Base-by-base conservation (phyloP, 2,797 vertebrate species). In the Thunnus albacares region DNA sequence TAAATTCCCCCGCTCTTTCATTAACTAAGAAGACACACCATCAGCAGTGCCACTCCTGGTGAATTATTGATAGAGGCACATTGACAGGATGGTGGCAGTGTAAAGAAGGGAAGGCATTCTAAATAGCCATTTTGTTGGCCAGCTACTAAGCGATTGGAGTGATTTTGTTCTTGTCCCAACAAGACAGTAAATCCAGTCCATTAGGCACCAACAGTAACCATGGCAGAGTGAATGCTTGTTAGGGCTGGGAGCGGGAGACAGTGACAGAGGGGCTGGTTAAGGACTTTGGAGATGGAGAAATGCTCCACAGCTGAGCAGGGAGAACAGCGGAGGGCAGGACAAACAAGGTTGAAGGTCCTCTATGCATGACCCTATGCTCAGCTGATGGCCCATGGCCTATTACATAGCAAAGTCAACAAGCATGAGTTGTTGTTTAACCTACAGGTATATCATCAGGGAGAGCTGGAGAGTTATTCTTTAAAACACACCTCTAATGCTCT, bases 51-150 rank as follows among this genome's bases (percentile, higher is more conserved):
- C 71, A 66, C 83, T 82, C 49, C 60, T 56, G 51, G 78, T 94
- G 89, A 95, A 95, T 95, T 93, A 95, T 92, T 93, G 87, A 95
- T 90, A 58, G 76, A 71, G 80, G 75, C 52, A 79, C 81, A 57
- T 56, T 45, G 81, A 85, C 57, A 5, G 79, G 88, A 87, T 79
- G 77, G 85, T 69, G 59, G 71, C 64, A 53, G 65, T 57, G 63
- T 61, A 76, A 75, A 70, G 52, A 77, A 60, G 14, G 68, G 59
- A 79, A 64, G 56, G 65, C 69, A 77, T 86, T 88, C 85, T 83
- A 83, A 93, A 91, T 73, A 87, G 77, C 72, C 80, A 59, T 90
- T 88, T 91, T 88, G 88, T 85, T 67, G 70, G 78, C 85, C 86
- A 78, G 88, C 88, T 69, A 77, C 86, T 73, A 90, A 90, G 87